phyloP scores from a whole-genome alignment of 2,797 vertebrate species.

The Chiloscyllium punctatum region DNA sequence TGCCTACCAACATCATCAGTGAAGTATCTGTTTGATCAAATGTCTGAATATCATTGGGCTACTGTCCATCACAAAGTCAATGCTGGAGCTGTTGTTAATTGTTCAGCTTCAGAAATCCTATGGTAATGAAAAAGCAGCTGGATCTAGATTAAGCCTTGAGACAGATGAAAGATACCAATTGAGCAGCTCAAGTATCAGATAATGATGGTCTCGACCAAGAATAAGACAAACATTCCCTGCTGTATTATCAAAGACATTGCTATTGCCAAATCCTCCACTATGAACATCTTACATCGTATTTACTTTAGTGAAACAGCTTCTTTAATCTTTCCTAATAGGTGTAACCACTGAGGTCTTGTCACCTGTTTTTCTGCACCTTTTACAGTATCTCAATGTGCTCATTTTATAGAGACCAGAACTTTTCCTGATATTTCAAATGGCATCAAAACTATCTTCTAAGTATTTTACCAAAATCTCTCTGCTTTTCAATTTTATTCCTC shows the following conservation, averaged over 20 bases:
- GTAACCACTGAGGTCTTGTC: not conserved
- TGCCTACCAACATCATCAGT: not conserved
- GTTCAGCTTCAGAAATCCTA: not conserved
- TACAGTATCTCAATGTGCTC: not conserved
- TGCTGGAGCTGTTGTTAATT: not conserved
- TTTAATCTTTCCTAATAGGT: not conserved
- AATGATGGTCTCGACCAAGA: not conserved
- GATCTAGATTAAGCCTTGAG: not conserved
- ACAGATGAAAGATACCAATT: not conserved
- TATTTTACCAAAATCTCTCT: not conserved
- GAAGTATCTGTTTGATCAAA: too few relatives aligned
- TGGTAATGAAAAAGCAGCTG: not conserved
- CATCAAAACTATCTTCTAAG: not conserved
- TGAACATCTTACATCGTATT: not conserved
- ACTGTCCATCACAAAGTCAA: not conserved
- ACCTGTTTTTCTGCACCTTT: not conserved
- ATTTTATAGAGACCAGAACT: not conserved
- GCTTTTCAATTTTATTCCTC: not conserved
- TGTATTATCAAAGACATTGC: not conserved
- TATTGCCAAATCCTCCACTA: not conserved
- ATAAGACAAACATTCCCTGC: not conserved
- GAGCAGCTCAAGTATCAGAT: not conserved
- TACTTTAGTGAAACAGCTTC: not conserved
- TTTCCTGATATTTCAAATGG: not conserved
- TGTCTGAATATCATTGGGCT: not conserved